Conservation (phyloP, 1,140 invertebrate genomes). For the Micrasema longulum region DNA sequence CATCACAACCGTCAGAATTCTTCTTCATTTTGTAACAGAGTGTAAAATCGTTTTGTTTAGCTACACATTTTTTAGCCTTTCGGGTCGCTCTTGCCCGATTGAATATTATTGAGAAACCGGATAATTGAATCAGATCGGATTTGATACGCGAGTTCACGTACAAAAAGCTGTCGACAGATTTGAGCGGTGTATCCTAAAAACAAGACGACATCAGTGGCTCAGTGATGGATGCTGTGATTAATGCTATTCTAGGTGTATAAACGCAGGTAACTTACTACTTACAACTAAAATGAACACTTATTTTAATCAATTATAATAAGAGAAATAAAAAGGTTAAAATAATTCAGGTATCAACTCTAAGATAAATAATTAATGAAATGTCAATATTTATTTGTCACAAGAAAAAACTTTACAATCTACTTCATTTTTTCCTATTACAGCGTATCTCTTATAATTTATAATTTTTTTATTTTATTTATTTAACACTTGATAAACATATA, state of each 20-base stretch:
- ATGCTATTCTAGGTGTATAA: not conserved
- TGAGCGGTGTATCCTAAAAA: conserved; percentile 14
- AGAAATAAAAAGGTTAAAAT: no score
- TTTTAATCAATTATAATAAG: not conserved
- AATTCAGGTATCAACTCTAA: no score
- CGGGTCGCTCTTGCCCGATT: not conserved
- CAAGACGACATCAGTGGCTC: conserved; percentile 7
- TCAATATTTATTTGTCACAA: no score
- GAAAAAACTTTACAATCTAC: no score
- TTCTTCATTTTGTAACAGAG: conserved; percentile 10
- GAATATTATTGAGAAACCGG: conserved; percentile 43
- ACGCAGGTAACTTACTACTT: no score
- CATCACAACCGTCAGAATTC: no score
- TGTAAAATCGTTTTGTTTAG: conserved; percentile 49
- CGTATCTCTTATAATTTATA: no score
- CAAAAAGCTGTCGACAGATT: conserved; percentile 8
- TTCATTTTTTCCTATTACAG: no score
- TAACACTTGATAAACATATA: no score
- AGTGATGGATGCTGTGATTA: conserved; percentile 29
- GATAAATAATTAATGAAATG: no score
- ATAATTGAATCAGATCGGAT: conserved; percentile 53
- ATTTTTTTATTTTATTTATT: no score
- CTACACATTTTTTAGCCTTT: conserved; percentile 33
- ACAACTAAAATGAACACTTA: not conserved
- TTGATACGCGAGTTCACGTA: conserved; percentile 39